These are phyloP conservation scores for Tetraodon nigroviridis DNA, from an alignment of 2,113 vertebrate genomes.

Conservation along the genomic window DNA sequence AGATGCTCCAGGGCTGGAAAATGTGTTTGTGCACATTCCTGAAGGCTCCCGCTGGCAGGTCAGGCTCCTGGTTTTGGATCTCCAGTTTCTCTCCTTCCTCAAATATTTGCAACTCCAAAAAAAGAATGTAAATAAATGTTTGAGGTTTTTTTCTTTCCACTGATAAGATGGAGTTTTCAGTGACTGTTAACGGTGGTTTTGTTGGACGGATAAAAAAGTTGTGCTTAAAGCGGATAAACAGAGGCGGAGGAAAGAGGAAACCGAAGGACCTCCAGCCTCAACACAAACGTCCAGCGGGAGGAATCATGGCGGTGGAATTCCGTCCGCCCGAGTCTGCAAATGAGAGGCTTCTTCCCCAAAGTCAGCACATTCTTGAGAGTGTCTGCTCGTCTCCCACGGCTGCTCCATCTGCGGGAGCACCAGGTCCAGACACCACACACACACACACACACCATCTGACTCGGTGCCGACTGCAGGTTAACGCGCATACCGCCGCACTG, in stretches of 20 bases:
- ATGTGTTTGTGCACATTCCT: slow-evolving; percentile 59
- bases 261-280: too few relatives aligned
- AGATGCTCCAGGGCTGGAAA: slow-evolving; percentile 27
- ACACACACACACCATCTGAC: slow-evolving; percentile 58
- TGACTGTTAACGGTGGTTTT: too few relatives aligned
- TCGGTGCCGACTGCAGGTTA: slow-evolving; percentile 53
- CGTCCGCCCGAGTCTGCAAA: not conserved
- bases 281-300: too few relatives aligned
- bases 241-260: too few relatives aligned
- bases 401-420: slow-evolving; percentile 27
- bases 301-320: not conserved
- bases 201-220: too few relatives aligned
- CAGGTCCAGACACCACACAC: slow-evolving; percentile 36
- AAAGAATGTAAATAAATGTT: slow-evolving; percentile 64
- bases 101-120: slow-evolving; percentile 76
- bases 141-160: slow-evolving; percentile 41
- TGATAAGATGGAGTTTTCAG: slow-evolving; percentile 26
- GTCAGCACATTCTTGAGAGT: not conserved
- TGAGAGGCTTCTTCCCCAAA: slow-evolving; percentile 2
- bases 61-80: slow-evolving; percentile 44
- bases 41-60: slow-evolving; percentile 62
- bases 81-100: slow-evolving; percentile 55
- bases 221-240: too few relatives aligned
- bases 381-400: slow-evolving; percentile 40
- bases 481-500: slow-evolving; percentile 48